These are phyloP conservation scores for Azorinus chamasolen DNA, from an alignment of 2,888 invertebrate species.

Conservation along the genomic window DNA sequence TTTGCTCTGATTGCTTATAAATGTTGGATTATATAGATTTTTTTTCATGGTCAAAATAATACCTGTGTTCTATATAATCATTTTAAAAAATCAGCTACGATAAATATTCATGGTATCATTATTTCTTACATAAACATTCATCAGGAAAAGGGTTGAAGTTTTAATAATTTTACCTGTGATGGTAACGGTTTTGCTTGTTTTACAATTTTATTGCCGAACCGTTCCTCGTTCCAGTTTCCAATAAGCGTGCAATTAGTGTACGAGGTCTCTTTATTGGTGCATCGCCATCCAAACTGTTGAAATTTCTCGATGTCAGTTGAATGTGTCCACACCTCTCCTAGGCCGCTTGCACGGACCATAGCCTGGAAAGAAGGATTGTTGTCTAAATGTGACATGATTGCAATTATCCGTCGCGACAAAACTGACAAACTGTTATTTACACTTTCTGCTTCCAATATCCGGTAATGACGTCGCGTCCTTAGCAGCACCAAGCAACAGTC, in stretches of 20 bases:
- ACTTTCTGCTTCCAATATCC: conserved; percentile 23
- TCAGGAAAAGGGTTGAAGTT: too few species aligned
- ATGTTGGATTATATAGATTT: too few species aligned
- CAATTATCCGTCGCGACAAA: too few species aligned
- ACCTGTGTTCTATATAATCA: too few species aligned
- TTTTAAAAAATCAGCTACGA: too few species aligned
- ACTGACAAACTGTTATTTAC: conserved; percentile 11
- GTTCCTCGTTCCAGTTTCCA: conserved; percentile 85
- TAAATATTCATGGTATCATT: too few species aligned
- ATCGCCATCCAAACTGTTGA: conserved; percentile 82
- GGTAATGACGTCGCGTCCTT: conserved; percentile 66
- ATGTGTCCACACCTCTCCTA: conserved; percentile 82
- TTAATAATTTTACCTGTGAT: conserved; percentile 84
- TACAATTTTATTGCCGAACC: conserved; percentile 78
- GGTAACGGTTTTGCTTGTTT: conserved; percentile 80
- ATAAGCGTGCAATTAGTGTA: conserved; percentile 78
- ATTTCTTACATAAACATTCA: too few species aligned
- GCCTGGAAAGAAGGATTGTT: conserved; percentile 76
- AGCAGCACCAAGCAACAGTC: conserved; percentile 40
- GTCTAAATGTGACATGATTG: conserved; percentile 63
- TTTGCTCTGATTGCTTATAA: too few species aligned
- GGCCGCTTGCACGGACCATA: conserved; percentile 80
- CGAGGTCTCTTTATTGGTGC: conserved; percentile 81
- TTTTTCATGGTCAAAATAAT: too few species aligned
- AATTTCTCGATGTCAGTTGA: conserved; percentile 77